Conservation (phyloP, 2,113 vertebrate genomes). For the Oenanthe melanoleuca region DNA sequence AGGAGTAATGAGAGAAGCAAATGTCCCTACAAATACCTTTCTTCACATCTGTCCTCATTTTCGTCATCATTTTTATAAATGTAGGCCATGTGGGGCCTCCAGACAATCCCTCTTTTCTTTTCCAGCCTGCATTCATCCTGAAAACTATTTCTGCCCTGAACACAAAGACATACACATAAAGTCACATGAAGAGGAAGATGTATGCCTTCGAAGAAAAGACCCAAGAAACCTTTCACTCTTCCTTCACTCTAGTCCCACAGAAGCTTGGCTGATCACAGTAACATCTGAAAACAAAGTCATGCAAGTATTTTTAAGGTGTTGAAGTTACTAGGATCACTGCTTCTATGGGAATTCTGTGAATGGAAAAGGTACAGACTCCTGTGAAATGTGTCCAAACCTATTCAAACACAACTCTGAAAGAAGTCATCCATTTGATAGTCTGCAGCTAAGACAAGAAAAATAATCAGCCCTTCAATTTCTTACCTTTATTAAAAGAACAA, state of each 20-base stretch:
- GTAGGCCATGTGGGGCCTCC: background rate
- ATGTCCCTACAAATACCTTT: background rate
- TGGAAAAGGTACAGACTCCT: background rate
- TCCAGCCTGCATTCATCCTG: background rate
- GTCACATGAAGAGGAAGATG: background rate
- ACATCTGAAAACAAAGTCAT: background rate
- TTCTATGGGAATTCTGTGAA: slow-evolving; percentile 22
- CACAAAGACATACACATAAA: background rate
- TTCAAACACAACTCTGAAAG: background rate
- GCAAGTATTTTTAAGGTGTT: background rate
- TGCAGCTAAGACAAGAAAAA: background rate
- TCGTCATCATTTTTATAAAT: slow-evolving; percentile 2
- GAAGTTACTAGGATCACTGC: background rate
- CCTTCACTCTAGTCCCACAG: background rate
- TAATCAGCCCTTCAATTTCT: background rate
- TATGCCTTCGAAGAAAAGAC: background rate
- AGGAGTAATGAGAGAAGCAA: background rate
- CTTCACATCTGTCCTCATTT: background rate
- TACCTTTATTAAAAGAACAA: background rate
- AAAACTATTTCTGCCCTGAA: background rate
- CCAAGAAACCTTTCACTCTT: slow-evolving; percentile 3
- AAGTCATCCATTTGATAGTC: background rate
- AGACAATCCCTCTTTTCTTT: slow-evolving; percentile 23
- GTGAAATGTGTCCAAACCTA: background rate
- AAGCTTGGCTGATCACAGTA: background rate